Base-by-base conservation (phyloP, 2,888 invertebrate genomes). In the Rhagium mordax region DNA sequence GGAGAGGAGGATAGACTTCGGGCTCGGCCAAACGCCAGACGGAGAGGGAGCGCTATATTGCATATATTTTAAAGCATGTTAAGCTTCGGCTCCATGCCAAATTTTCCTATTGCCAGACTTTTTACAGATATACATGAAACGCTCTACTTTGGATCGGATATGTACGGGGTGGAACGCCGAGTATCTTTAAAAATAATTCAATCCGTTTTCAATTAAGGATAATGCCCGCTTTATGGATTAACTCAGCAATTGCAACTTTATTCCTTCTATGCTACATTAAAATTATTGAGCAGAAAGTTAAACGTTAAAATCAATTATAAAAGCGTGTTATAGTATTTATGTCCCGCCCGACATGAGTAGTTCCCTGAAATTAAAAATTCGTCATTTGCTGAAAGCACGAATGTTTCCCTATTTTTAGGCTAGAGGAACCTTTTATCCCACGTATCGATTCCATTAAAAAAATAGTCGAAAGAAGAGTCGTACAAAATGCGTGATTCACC, bases 101-200 rank as follows among this genome's bases (percentile, higher is more conserved):
- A 78, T 77, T 79, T 76, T 51, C 68, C 71, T 69, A 74, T 77
- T 82, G 81, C 81, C 81, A 82, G 78, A 78, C 77, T 81, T 81
- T 82, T 81, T 82, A 71, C 77, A 65, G 27, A 66, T 68, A 73
- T 74, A 69, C 74, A 77, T 74, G 71, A 77, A 74, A 78, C 71
- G 78, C 59, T 78, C 76, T 47, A 74, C 76, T 76, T 74, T 68
- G 72, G 53, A 67, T 70, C 57, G 27, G 48, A 71, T 70, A 60
- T 70, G 67, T 71, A 72, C 68, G 47, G 72, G 66, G 68, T 20
- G 16, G 16, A 5, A 7, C 13, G 51, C 18, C 18, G 51, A 67
- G 64, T 68, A 49, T 29, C 41, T 60, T 59, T 47, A 48, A 51
- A 24, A 3, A 10, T 51, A 33, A 15, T 29, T 41, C 13, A 1